Percentiles rank a stretch among this genome's conserved stretches.
phyloP scores from a whole-genome alignment of 2,888 invertebrate genomes.

The Eristalinus aeneus region DNA sequence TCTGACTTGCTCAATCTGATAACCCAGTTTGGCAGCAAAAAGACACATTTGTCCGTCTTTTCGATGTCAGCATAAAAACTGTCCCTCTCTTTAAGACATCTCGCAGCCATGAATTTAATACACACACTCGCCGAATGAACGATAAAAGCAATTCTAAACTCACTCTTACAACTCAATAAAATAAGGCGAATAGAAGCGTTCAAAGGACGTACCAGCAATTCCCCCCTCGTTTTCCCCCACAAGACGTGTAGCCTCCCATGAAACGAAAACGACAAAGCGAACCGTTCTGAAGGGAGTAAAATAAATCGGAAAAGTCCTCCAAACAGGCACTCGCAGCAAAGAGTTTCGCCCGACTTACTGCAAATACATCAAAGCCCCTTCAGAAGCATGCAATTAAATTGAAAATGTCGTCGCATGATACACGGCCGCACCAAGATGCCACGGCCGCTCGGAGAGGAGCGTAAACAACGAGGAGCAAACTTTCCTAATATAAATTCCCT shows the following conservation, averaged over 20 bases:
- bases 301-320: slow-evolving; percentile 25
- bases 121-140: neutral
- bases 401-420: slow-evolving; percentile 23
- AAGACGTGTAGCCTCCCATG: neutral
- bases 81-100: neutral
- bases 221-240: neutral
- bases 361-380: slow-evolving; percentile 36
- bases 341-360: neutral
- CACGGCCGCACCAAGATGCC: neutral
- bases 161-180: neutral
- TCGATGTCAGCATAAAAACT: neutral
- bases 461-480: slow-evolving; percentile 36
- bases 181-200: neutral
- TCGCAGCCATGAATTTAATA: neutral
- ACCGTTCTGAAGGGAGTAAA: neutral
- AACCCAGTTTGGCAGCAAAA: neutral
- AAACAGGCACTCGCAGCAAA: neutral
- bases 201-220: neutral
- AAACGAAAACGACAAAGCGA: neutral
- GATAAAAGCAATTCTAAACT: neutral
- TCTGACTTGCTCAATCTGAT: too few species aligned
- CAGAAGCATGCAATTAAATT: slow-evolving; percentile 60
- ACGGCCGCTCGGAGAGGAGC: too few species aligned
- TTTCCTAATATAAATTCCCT: slow-evolving; percentile 62
- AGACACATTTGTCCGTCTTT: neutral